A percentile compares a stretch with the other conserved stretches of the same genome.
These are phyloP conservation scores for Sapajus apella DNA, from an alignment of 2,113 vertebrate species.

Conservation along the genomic window DNA sequence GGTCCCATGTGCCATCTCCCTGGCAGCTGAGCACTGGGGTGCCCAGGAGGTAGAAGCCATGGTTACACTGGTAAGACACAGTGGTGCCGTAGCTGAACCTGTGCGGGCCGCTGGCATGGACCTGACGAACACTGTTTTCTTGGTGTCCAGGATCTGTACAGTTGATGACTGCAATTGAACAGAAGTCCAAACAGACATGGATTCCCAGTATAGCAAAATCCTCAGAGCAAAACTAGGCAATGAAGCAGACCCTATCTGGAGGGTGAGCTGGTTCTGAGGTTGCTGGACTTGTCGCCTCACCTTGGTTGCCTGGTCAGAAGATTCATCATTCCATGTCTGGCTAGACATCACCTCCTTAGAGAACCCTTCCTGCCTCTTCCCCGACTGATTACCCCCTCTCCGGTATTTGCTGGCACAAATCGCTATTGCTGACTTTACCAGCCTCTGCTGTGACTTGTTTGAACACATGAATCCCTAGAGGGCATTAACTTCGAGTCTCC, in stretches of 20 bases:
- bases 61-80: constrained; percentile 94
- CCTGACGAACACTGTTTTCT: constrained; percentile 93
- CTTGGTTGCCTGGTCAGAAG: neutral
- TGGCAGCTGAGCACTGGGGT: constrained; percentile 95
- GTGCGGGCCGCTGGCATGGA: constrained; percentile 91
- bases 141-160: constrained; percentile 97
- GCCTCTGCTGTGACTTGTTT: neutral
- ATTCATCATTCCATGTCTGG: neutral
- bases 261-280: neutral
- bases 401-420: neutral
- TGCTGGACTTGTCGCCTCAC: fast-evolving
- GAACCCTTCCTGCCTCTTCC: neutral
- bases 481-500: neutral
- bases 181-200: neutral
- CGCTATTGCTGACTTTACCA: neutral
- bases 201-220: neutral
- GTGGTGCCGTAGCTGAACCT: constrained; percentile 95
- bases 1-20: constrained; percentile 97
- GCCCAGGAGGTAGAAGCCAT: constrained; percentile 95
- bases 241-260: neutral
- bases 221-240: neutral
- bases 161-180: constrained; percentile 91
- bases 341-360: no score
- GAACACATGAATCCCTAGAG: neutral
- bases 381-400: neutral